These are phyloP conservation scores for Tachina lurida DNA, from an alignment of 2,888 invertebrate species.

Conservation along the genomic window DNA sequence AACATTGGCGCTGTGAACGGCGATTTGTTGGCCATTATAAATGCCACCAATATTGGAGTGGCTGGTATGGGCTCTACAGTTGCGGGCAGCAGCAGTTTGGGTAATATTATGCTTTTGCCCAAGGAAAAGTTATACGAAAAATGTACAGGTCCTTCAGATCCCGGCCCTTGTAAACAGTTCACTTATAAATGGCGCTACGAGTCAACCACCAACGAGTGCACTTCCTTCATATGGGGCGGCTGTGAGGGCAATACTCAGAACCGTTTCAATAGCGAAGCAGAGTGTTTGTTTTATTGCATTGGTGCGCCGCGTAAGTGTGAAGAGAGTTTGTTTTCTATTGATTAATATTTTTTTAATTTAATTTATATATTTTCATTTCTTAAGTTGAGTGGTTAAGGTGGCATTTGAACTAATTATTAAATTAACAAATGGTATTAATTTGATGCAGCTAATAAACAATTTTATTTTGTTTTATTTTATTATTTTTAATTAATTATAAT, in stretches of 20 bases:
- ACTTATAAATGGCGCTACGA: conserved; percentile 88
- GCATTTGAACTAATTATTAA: background rate
- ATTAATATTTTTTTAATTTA: background rate
- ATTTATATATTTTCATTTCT: no score
- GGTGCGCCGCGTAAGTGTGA: conserved; percentile 84
- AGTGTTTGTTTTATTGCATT: conserved; percentile 86
- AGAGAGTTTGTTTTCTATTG: conserved; percentile 12
- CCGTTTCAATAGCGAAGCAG: conserved; percentile 87
- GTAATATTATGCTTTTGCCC: conserved; percentile 74
- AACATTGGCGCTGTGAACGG: conserved; percentile 37
- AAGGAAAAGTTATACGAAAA: conserved; percentile 82
- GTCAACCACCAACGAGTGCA: conserved; percentile 85
- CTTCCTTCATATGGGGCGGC: conserved; percentile 87
- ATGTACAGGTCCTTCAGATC: conserved; percentile 83
- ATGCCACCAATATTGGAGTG: conserved; percentile 60
- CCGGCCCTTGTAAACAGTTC: conserved; percentile 86
- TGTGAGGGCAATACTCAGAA: conserved; percentile 88
- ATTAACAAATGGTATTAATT: background rate
- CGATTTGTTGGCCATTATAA: conserved; percentile 56
- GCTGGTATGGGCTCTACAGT: conserved; percentile 24
- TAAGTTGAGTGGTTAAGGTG: background rate
- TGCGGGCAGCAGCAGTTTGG: conserved; percentile 49
- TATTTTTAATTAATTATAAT: background rate
- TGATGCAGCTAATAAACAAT: background rate
- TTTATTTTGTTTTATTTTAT: no score